Evolutionary conservation across 2,113 vertebrate genomes (phyloP), one percentile per base, ranked within the genome.

Genomic region (Cathartes aura): DNA sequence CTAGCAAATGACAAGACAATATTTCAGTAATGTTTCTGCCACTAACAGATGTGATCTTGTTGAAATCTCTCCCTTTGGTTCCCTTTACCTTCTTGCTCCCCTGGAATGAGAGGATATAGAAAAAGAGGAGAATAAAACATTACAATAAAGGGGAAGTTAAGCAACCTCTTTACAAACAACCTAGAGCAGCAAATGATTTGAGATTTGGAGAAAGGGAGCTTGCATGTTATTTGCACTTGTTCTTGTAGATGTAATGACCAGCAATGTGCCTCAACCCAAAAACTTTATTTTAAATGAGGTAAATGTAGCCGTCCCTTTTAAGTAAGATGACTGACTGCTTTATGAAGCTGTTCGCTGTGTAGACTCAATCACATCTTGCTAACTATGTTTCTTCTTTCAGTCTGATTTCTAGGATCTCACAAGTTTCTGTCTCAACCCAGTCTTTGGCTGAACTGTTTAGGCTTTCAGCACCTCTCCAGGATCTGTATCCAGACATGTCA

Each of bases 61-160:
- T 71, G 82, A 93, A 97, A 97, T 90, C 75, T 97, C 90, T 97
- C 94, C 95, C 96, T 95, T 94, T 83, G 82, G 67, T 87, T 95
- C 55, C 75, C 60, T 96, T 95, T 89, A 81, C 43, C 43, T 95
- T 90, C 92, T 93, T 94, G 43, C 38, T 93, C 26, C 63, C n/a
- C 55, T 90, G 55, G 38, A 95, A 90, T 58, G 6, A 88, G 15
- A 91, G 9, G 10, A 50, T 73, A 24, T 48, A 60, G 40, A 73
- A 86, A 78, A 81, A 52, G 12, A 8, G 16, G 30, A 76, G 55
- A 93, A 78, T 63, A 83, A 92, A 88, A 85, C 34, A 43, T 53
- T 40, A 34, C 30, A 82, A 70, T 22, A 43, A 88, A 95, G 32
- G 34, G 5, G 20, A 90, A 83, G 7, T 50, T 76, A 94, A 92